A percentile compares a stretch with the other conserved stretches of the same genome.
Evolutionary conservation across 2,113 vertebrate species (phyloP).

Genomic region (Mola mola): DNA sequence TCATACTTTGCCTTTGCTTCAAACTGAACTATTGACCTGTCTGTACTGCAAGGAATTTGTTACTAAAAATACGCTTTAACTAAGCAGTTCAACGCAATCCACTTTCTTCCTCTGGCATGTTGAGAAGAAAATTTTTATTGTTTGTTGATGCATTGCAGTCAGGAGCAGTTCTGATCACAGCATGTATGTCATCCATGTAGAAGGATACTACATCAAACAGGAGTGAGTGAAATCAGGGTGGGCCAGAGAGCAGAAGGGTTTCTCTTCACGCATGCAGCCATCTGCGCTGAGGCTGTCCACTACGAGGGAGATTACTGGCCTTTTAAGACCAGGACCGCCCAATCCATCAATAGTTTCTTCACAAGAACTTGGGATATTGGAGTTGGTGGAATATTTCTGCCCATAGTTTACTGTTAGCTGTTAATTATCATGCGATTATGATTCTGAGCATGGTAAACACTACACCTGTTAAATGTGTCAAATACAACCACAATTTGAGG

Average conservation of each 20-base stretch:
- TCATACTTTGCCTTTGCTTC: neutral
- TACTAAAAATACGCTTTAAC: conserved; percentile 1
- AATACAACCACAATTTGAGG: too few species aligned
- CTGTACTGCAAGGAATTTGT: neutral
- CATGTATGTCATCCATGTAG: neutral
- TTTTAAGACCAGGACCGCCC: conserved; percentile 47
- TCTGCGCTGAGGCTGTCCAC: conserved; percentile 41
- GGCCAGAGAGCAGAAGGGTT: conserved; percentile 24
- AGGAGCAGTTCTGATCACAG: conserved; percentile 21
- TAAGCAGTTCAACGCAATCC: neutral
- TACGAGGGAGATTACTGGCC: conserved; percentile 16
- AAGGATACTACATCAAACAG: conserved; percentile 27
- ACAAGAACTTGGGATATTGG: too few species aligned
- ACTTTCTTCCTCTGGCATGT: conserved; percentile 4
- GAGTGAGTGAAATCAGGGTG: conserved; percentile 35
- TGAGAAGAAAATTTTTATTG: conserved; percentile 20
- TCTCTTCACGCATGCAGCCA: conserved; percentile 29
- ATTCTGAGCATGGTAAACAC: too few species aligned
- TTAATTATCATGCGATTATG: too few species aligned
- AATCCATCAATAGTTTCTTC: neutral
- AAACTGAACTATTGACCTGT: neutral
- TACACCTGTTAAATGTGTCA: too few species aligned
- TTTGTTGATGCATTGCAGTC: conserved; percentile 15
- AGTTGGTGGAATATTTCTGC: too few species aligned
- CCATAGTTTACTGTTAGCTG: too few species aligned